These are phyloP conservation scores for Papilio demoleus DNA, from an alignment of 2,888 invertebrate genomes.

Conservation along the genomic window DNA sequence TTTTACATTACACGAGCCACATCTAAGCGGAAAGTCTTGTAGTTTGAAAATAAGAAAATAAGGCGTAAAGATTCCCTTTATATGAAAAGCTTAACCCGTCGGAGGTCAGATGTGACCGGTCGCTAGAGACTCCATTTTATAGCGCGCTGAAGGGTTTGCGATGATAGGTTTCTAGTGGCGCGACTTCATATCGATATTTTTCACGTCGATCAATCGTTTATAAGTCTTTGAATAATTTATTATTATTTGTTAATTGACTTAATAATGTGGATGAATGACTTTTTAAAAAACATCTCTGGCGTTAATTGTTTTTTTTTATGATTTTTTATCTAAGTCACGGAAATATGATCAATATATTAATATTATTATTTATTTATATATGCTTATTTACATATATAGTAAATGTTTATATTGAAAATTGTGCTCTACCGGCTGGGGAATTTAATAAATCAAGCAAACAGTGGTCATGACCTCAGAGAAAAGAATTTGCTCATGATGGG, in stretches of 20 bases:
- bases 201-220: no score
- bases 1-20: constrained; percentile 28
- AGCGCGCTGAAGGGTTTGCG: constrained; percentile 58
- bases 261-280: background rate
- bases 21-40: constrained; percentile 50
- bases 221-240: background rate
- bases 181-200: constrained; percentile 25
- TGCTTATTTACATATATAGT: no score
- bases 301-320: no score
- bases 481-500: no score
- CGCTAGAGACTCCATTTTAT: constrained; percentile 59
- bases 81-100: constrained; percentile 67
- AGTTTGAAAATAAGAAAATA: constrained; percentile 46
- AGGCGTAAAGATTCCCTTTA: constrained; percentile 62
- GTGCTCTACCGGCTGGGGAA: no score
- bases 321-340: no score
- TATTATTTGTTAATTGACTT: background rate
- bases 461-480: no score
- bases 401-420: no score
- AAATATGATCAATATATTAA: no score
- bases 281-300: background rate
- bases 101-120: constrained; percentile 59
- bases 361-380: no score
- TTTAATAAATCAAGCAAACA: no score
- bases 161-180: constrained; percentile 57